Evolutionary conservation across 2,113 vertebrate species (phyloP).

Genomic region (western clawed frog (Xenopus tropicalis)): UCB_Xtro_10.0 CM004445.2:49026001-49026500

Average conservation of each 20-base stretch:
- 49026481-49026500: slow-evolving; percentile 26
- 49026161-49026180: too few species aligned
- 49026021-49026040: too few species aligned
- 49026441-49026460: slow-evolving; percentile 20
- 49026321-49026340: background rate
- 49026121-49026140: too few species aligned
- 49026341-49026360: slow-evolving; percentile 31
- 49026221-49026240: too few species aligned
- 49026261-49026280: background rate
- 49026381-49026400: slow-evolving; percentile 15
- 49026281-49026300: background rate
- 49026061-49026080: too few species aligned
- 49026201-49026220: too few species aligned
- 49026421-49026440: slow-evolving; percentile 35
- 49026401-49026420: slow-evolving; percentile 24
- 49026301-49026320: slow-evolving; percentile 1
- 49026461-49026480: slow-evolving; percentile 31
- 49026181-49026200: too few species aligned
- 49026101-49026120: too few species aligned
- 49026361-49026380: background rate
- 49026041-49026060: too few species aligned
- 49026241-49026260: background rate
- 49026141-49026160: too few species aligned
- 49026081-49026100: too few species aligned
- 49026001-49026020: too few species aligned